Percentiles rank a stretch among this genome's conserved stretches.
phyloP scores from a whole-genome alignment of 2,797 vertebrate species.

The Fundulus diaphanus region DNA sequence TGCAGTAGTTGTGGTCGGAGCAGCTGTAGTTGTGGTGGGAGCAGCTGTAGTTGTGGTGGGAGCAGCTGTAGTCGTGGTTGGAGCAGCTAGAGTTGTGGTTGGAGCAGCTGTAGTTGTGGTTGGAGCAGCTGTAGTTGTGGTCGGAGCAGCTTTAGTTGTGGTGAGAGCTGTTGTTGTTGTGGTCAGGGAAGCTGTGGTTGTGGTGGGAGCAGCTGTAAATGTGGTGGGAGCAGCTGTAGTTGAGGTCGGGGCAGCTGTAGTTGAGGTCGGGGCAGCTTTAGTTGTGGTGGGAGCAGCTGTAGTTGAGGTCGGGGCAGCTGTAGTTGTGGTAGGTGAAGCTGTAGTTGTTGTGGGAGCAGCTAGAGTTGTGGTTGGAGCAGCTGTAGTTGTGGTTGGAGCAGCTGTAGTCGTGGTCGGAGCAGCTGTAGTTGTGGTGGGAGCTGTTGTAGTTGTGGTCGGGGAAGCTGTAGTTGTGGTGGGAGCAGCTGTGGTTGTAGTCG shows the following conservation, averaged over 20 bases:
- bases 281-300: rapidly evolving
- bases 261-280: neutral
- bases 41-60: too few relatives aligned
- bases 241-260: rapidly evolving
- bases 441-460: neutral
- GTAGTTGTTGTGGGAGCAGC: rapidly evolving
- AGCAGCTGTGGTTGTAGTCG: too few relatives aligned
- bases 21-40: neutral
- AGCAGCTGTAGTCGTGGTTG: neutral
- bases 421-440: neutral
- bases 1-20: neutral
- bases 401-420: neutral
- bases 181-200: too few relatives aligned
- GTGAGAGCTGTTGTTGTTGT: too few relatives aligned
- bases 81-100: too few relatives aligned
- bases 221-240: neutral
- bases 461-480: too few relatives aligned
- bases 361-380: neutral
- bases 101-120: neutral
- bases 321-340: rapidly evolving
- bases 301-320: rapidly evolving
- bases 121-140: neutral
- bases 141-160: neutral
- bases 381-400: rapidly evolving
- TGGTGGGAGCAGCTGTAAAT: neutral